Evolutionary conservation across 2,797 vertebrate species (phyloP).

Genomic region (Tragopan temminckii): DNA sequence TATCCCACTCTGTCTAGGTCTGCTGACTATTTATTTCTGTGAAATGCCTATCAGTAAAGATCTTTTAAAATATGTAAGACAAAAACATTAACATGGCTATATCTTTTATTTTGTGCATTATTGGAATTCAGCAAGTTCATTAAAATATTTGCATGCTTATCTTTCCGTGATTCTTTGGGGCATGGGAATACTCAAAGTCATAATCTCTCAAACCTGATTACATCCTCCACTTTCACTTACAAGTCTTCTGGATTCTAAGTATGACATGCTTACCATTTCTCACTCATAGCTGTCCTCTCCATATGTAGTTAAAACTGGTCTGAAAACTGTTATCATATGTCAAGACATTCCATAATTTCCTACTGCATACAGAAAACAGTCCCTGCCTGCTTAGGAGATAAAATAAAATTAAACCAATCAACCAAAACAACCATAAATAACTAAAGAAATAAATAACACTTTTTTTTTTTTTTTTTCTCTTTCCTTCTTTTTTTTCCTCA

Average conservation of each 20-base stretch:
- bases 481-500: not conserved
- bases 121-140: not conserved
- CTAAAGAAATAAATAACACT: too few relatives aligned
- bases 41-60: not conserved
- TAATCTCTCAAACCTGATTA: not conserved
- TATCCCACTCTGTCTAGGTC: not conserved
- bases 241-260: not conserved
- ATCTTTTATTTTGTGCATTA: not conserved
- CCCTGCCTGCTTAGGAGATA: not conserved
- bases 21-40: not conserved
- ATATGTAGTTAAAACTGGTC: not conserved
- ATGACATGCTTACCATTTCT: not conserved
- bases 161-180: not conserved
- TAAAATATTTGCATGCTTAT: not conserved
- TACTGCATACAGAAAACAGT: not conserved
- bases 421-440: not conserved
- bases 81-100: not conserved
- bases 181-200: not conserved
- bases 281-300: not conserved
- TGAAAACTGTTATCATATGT: not conserved
- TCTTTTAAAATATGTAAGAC: not conserved
- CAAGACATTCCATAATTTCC: not conserved
- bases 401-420: not conserved
- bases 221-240: not conserved
- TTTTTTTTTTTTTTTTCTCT: accelerated